Percentiles rank a stretch among this genome's conserved stretches.
Evolutionary conservation across 2,797 vertebrate genomes (phyloP).

Genomic region (Periparus ater): DNA sequence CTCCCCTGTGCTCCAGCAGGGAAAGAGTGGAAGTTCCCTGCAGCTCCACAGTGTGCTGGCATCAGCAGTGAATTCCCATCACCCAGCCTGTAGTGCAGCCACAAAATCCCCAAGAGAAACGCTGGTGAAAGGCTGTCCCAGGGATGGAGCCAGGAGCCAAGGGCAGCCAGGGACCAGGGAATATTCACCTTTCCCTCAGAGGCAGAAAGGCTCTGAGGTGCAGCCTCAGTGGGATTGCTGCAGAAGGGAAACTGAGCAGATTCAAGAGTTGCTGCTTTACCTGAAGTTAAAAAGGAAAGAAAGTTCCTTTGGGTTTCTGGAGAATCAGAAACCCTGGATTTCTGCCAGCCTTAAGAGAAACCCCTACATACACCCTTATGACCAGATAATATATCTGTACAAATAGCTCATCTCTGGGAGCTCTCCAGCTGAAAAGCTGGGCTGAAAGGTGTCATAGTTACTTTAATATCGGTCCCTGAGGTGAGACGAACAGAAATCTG

Average conservation of each 20-base stretch:
- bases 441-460: background rate
- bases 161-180: background rate
- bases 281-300: background rate
- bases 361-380: background rate
- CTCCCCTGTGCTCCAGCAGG: background rate
- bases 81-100: background rate
- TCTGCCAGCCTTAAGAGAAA: background rate
- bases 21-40: background rate
- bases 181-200: background rate
- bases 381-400: background rate
- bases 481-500: background rate
- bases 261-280: background rate
- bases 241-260: background rate
- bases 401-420: background rate
- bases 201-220: background rate
- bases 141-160: background rate
- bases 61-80: background rate
- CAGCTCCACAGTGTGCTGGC: rapidly evolving
- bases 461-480: background rate
- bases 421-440: background rate
- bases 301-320: background rate
- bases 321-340: background rate
- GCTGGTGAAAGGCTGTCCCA: background rate
- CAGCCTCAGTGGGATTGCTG: background rate
- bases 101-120: background rate